Evolutionary conservation across 2,888 invertebrate species (phyloP).

Genomic region (Capitulum mitella): DNA sequence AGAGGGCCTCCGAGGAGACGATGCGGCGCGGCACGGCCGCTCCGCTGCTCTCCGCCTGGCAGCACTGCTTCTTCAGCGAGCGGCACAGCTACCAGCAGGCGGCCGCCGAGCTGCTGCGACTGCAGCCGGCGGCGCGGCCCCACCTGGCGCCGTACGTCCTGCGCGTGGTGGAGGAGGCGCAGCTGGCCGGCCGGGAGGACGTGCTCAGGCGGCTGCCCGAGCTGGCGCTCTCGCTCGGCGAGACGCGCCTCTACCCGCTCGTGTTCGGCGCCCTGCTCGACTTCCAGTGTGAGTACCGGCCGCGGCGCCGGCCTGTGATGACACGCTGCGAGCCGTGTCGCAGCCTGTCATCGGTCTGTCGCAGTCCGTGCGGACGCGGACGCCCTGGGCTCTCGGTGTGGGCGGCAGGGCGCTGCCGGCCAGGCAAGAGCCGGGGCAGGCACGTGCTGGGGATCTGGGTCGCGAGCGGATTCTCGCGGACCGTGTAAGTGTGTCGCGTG

Average conservation of each 20-base stretch:
- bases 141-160: background rate
- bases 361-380: too few species aligned
- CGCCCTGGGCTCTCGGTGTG: too few species aligned
- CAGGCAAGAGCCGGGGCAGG: too few species aligned
- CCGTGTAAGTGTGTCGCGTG: too few species aligned
- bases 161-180: background rate
- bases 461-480: too few species aligned
- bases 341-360: too few species aligned
- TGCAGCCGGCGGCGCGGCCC: background rate
- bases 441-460: too few species aligned
- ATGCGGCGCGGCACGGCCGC: background rate
- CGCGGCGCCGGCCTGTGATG: too few species aligned
- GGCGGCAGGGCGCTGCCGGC: too few species aligned
- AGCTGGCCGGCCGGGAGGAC: background rate
- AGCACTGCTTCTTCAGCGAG: background rate
- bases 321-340: too few species aligned
- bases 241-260: background rate
- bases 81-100: background rate
- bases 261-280: constrained; percentile 20
- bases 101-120: background rate
- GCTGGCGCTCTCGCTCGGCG: background rate
- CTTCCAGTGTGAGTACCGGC: background rate
- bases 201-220: constrained; percentile 7
- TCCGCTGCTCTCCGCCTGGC: constrained; percentile 7
- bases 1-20: background rate